Conservation (phyloP, 2,888 invertebrate species). For the Folsomia manolachei region DNA sequence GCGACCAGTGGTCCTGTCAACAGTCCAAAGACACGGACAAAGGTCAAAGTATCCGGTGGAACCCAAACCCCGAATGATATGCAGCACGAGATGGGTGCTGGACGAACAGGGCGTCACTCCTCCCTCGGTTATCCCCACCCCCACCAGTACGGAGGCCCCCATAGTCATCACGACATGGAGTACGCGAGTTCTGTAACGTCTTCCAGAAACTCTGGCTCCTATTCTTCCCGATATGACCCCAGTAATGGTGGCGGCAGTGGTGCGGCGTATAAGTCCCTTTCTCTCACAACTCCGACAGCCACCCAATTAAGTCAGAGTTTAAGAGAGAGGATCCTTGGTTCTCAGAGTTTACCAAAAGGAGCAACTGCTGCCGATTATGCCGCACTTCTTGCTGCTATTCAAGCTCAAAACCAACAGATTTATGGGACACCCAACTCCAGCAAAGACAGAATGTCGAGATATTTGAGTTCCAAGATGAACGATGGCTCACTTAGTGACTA, state of each 20-base stretch:
- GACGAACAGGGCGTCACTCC: slow-evolving; percentile 18
- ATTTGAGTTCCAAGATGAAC: slow-evolving; percentile 50
- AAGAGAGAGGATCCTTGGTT: slow-evolving; percentile 77
- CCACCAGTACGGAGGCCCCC: slow-evolving; percentile 21
- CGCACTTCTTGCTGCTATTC: slow-evolving; percentile 59
- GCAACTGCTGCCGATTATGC: slow-evolving; percentile 52
- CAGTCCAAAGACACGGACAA: slow-evolving; percentile 51
- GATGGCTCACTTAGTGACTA: slow-evolving; percentile 78
- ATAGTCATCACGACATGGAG: slow-evolving; percentile 27
- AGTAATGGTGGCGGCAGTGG: slow-evolving; percentile 28
- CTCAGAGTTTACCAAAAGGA: slow-evolving; percentile 76
- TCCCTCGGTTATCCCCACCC: slow-evolving; percentile 23
- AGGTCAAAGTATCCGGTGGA: slow-evolving; percentile 81
- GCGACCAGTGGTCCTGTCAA: slow-evolving; percentile 37
- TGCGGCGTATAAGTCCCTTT: slow-evolving; percentile 78
- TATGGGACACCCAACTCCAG: slow-evolving; percentile 49
- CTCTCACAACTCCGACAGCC: slow-evolving; percentile 78
- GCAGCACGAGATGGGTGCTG: slow-evolving; percentile 43
- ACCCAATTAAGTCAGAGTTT: slow-evolving; percentile 83
- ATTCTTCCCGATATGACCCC: slow-evolving; percentile 39
- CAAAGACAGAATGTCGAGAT: slow-evolving; percentile 49
- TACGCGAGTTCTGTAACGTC: slow-evolving; percentile 35
- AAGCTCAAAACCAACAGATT: slow-evolving; percentile 51
- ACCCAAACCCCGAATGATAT: slow-evolving; percentile 72
- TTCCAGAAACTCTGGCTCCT: slow-evolving; percentile 46